These are phyloP conservation scores for Lepus oiostolus DNA, from an alignment of 2,797 vertebrate species.

Conservation along the genomic window DNA sequence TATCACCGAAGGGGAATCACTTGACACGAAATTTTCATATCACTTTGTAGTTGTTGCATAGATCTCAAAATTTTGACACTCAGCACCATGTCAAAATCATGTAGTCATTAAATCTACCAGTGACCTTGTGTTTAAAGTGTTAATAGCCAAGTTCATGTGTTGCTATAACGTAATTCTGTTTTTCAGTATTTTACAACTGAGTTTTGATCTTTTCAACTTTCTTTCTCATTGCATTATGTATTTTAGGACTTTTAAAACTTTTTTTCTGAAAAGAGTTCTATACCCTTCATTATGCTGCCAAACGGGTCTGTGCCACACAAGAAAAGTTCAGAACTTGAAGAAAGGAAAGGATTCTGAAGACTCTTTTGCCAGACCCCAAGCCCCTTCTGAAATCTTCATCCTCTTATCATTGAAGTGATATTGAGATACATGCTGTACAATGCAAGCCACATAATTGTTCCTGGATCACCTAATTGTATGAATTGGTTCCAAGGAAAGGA, in stretches of 20 bases:
- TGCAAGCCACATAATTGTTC: neutral
- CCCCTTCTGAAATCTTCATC: neutral
- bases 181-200: neutral
- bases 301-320: neutral
- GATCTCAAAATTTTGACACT: constrained; percentile 23
- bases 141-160: constrained; percentile 30
- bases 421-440: neutral
- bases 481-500: neutral
- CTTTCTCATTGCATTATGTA: neutral
- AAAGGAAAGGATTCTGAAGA: neutral
- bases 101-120: constrained; percentile 2
- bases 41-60: neutral
- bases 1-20: constrained; percentile 13
- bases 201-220: constrained; percentile 7
- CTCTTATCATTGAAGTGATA: constrained; percentile 27
- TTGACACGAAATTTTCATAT: neutral
- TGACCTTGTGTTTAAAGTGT: constrained; percentile 12
- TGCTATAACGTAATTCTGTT: neutral
- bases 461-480: neutral
- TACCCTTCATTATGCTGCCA: neutral
- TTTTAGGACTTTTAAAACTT: constrained; percentile 36
- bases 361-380: neutral
- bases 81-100: constrained; percentile 10
- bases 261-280: neutral
- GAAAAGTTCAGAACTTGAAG: neutral